These are phyloP conservation scores for Sebastes minor DNA, from an alignment of 2,797 vertebrate species.

Conservation along the genomic window DNA sequence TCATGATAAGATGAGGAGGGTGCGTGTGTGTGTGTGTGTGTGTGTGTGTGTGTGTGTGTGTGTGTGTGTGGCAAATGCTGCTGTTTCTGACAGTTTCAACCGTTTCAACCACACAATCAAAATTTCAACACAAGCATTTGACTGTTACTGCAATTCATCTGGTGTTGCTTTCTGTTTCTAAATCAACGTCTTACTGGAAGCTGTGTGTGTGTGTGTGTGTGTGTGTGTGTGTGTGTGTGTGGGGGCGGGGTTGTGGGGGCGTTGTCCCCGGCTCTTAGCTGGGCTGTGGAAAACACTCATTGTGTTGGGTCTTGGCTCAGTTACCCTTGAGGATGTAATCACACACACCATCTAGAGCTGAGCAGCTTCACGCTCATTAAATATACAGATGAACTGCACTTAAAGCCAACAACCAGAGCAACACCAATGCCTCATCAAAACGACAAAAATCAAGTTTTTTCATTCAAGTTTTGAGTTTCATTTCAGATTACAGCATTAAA, in stretches of 20 bases:
- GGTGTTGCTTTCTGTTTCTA: not conserved
- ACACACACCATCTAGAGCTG: not conserved
- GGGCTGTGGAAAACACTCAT: not conserved
- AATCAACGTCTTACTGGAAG: not conserved
- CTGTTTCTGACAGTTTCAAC: not conserved
- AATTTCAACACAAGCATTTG: not conserved
- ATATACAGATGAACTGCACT: not conserved
- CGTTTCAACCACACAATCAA: not conserved
- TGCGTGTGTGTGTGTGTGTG: not conserved
- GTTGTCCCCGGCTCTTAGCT: not conserved
- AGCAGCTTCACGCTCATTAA: not conserved
- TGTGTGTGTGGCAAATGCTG: not conserved
- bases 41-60: not conserved
- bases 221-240: too few species aligned
- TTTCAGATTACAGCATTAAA: not conserved
- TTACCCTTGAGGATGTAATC: not conserved
- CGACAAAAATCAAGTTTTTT: too few species aligned
- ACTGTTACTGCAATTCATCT: not conserved
- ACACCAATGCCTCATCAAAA: too few species aligned
- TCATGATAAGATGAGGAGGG: not conserved
- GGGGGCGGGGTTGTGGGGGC: not conserved
- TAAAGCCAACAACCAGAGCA: not conserved
- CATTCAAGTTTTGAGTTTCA: not conserved
- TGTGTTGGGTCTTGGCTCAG: not conserved
- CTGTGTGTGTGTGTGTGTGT: too few species aligned